Evolutionary conservation across 2,888 invertebrate genomes (phyloP).

Genomic region (Epinotia bilunana): DNA sequence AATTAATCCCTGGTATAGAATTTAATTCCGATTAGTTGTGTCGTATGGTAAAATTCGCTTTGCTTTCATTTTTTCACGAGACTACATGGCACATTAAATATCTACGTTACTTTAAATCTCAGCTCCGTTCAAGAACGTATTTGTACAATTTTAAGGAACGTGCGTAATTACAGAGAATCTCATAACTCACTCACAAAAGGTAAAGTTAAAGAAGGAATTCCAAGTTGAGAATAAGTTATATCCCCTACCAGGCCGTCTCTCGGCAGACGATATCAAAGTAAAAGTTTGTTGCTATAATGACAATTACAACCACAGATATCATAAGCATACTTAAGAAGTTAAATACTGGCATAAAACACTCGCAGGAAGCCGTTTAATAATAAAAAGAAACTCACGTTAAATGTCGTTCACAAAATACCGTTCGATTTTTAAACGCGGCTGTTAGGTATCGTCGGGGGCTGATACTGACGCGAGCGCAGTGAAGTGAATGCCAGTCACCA

Average conservation of each 20-base stretch:
- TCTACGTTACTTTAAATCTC: slow-evolving; percentile 5
- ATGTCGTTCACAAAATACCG: slow-evolving; percentile 30
- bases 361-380: slow-evolving; percentile 37
- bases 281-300: slow-evolving; percentile 30
- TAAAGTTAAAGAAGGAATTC: slow-evolving; percentile 28
- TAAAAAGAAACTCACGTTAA: slow-evolving; percentile 36
- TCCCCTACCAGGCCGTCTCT: slow-evolving; percentile 10
- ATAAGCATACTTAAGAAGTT: not conserved
- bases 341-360: slow-evolving; percentile 28
- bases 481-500: slow-evolving; percentile 78
- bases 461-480: slow-evolving; percentile 78
- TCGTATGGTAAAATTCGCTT: not conserved
- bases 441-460: slow-evolving; percentile 32
- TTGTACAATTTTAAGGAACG: slow-evolving; percentile 10
- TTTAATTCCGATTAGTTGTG: not conserved
- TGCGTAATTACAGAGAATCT: slow-evolving; percentile 13
- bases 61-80: not conserved
- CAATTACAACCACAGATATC: not conserved
- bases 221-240: slow-evolving; percentile 28
- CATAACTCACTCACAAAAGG: slow-evolving; percentile 24
- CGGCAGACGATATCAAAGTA: slow-evolving; percentile 30
- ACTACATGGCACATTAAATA: not conserved
- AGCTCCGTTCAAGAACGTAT: not conserved
- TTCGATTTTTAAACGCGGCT: slow-evolving; percentile 38
- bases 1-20: too few species aligned